Evolutionary conservation across 2,113 vertebrate genomes (phyloP), one percentile per base, ranked within the genome.

Genomic region (Cavia aperea): DNA sequence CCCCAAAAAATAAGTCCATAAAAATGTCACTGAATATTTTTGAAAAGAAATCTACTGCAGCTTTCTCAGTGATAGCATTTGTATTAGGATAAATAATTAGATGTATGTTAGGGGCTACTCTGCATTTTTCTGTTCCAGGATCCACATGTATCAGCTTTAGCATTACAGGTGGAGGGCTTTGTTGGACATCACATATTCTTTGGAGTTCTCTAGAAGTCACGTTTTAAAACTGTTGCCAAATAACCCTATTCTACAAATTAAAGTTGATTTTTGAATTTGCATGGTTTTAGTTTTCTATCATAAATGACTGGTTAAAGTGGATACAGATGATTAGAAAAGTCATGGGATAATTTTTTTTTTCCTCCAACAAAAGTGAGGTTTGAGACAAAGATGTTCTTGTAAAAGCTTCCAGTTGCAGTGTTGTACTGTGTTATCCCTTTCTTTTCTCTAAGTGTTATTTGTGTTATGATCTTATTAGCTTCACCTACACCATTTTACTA

Each of bases 241-340:
- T 54, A 43, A 49, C 4, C 29, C 31, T 9, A 4, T 84, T 79
- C 33, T 85, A 86, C 87, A 84, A 90, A 68, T 83, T 86, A 90
- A 26, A 89, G 31, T 56, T 86, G 24, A 86, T 62, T 89, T 86
- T 66, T 65, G 63, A 63, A 1, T 72, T 87, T 81, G 39, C n/a
- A 82, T 88, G 29, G 5, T 72, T 82, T 88, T 88, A 26, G 14
- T 63, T 90, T 86, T 90, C 54, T 66, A 87, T 31, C 7, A 65
- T 77, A 39, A 86, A 26, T 5, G 77, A 75, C 1, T 10, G 66
- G 16, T 90, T 81, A 90, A 65, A 93, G 21, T 92, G 23, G 39
- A 94, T 93, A 62, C 36, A 82, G 18, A 86, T 83, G 29, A 88
- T 88, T 81, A 62, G 24, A 58, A 78, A 88, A 75, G 26, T 72